Evolutionary conservation across 1,140 invertebrate species (phyloP), one percentile per base, ranked within the genome.

Genomic region (Brachionus plicatilis): DNA sequence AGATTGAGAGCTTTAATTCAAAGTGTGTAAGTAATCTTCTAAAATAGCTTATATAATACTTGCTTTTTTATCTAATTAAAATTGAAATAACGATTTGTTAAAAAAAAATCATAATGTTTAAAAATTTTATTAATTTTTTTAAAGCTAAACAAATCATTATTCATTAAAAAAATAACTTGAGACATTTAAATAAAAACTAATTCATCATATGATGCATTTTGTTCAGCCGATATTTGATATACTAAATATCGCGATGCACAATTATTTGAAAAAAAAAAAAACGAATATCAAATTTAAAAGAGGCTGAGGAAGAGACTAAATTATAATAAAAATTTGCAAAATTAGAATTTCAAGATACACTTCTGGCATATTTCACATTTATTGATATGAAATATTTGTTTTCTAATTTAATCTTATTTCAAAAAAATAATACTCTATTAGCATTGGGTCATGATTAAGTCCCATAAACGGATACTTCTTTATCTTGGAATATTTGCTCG

Each of bases 401-500:
- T 60, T 60, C 53, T 60, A 60, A 60, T 60, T 60, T 60, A 60
- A 60, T 60, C 53, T 60, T 60, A 60, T 60, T 60, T 60, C 24
- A 60, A 20, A 60, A 53, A 60, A 24, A 60, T 60, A 60, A 24
- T 24, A 20, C n/a, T 20, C 17, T 60, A 60, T 60, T 60, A 60
- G 53, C n/a, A 17, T 60, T 60, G 53, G 33, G 33, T 41, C 27
- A 68, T 33, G 66, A 33, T 68, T 68, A 33, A 33, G 27, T 68
- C 33, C 24, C 33, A 33, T 33, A 33, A 68, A 41, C 66, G 66
- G 66, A 68, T 68, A 68, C 33, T 68, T 27, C 66, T 68, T 68
- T 68, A 68, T 68, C 66, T 68, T 41, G 27, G n/a, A 68, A 33
- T 68, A 68, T 68, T 68, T 68, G 33, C 29, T 68, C 24, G 66